These are phyloP conservation scores for Apotomis capreana DNA, from an alignment of 2,888 invertebrate genomes.

Conservation along the genomic window DNA sequence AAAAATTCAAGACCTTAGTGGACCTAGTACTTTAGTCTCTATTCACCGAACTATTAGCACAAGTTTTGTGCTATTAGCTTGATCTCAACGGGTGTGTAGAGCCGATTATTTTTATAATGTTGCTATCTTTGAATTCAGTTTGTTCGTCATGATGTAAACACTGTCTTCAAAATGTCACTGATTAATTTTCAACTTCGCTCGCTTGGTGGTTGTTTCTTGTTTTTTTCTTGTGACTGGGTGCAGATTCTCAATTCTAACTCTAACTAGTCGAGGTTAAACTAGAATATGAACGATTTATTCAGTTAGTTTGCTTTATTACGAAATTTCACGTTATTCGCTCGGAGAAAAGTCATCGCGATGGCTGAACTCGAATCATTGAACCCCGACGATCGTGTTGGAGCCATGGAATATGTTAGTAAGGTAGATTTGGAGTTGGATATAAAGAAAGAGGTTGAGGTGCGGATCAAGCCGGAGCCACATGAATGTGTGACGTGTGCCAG, in stretches of 20 bases:
- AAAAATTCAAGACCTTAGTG: no score
- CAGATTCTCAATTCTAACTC: conserved; percentile 2
- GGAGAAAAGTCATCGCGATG: conserved; percentile 49
- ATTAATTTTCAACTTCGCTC: conserved; percentile 36
- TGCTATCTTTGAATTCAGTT: no score
- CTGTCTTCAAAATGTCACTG: conserved; percentile 22
- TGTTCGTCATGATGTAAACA: conserved; percentile 6
- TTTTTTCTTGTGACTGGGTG: conserved; percentile 33
- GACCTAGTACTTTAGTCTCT: no score
- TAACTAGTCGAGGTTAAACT: background rate
- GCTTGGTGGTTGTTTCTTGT: conserved; percentile 41
- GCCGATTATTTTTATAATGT: no score
- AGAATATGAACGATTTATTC: conserved; percentile 17
- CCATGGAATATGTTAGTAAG: conserved; percentile 50
- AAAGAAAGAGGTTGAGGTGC: conserved; percentile 61
- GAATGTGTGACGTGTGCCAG: conserved; percentile 69
- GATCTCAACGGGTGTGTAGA: no score
- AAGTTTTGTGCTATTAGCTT: no score
- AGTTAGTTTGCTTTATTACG: conserved; percentile 1
- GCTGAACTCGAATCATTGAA: conserved; percentile 66
- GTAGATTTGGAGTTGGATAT: conserved; percentile 52
- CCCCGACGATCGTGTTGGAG: conserved; percentile 56
- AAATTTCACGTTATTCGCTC: background rate
- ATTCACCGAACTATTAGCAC: no score
- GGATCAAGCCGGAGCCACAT: conserved; percentile 65